Conservation (phyloP, 2,797 vertebrate species). For the Poeciliopsis presidionis region DNA sequence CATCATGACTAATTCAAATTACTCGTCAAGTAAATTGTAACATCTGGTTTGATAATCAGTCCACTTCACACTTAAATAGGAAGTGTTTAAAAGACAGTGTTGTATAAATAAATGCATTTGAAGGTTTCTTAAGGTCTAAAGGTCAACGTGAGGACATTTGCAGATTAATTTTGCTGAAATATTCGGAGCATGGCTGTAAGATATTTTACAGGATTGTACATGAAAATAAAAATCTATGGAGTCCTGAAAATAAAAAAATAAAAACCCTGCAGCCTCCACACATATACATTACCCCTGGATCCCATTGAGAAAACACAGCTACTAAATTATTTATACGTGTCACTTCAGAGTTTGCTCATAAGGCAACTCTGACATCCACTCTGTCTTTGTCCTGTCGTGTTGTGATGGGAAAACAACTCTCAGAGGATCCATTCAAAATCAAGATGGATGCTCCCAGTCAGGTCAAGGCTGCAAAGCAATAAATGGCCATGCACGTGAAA, state of each 20-base stretch:
- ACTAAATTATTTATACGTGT: constrained; percentile 15
- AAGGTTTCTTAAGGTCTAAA: neutral
- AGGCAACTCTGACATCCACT: constrained; percentile 25
- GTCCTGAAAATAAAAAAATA: neutral
- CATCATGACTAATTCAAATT: neutral
- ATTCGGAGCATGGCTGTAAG: neutral
- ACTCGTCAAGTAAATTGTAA: neutral
- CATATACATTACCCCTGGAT: neutral
- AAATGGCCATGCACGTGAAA: constrained; percentile 6
- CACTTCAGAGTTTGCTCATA: constrained; percentile 14
- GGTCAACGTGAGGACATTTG: neutral
- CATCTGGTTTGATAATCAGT: neutral
- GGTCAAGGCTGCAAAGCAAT: constrained; percentile 18
- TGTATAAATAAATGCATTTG: neutral
- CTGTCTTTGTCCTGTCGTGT: constrained; percentile 11
- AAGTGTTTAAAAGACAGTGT: neutral
- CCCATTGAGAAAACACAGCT: neutral
- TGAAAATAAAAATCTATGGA: neutral
- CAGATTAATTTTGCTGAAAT: neutral
- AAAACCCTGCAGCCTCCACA: neutral
- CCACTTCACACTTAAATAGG: neutral
- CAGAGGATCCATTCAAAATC: neutral
- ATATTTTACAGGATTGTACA: neutral
- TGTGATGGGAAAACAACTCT: constrained; percentile 38
- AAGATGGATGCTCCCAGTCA: neutral